Percentiles rank a stretch among this genome's conserved stretches.
Conservation (phyloP, 2,797 vertebrate species). For the Gobionotothen gibberifrons region DNA sequence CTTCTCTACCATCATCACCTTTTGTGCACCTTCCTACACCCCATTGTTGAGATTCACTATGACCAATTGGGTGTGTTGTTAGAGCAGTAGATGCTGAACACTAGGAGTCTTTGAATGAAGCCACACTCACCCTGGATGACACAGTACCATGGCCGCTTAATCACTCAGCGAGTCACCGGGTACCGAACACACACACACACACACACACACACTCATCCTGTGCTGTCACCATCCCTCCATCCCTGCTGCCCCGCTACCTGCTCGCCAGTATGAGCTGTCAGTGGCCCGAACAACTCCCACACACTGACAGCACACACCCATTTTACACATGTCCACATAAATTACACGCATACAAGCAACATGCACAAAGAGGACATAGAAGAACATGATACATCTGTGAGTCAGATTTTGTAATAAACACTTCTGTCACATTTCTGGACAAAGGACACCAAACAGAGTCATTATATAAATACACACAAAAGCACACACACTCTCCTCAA, state of each 20-base stretch:
- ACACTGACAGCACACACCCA: constrained; percentile 5
- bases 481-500: neutral
- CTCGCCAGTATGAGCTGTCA: constrained; percentile 35
- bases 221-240: constrained; percentile 22
- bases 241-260: constrained; percentile 57
- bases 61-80: constrained; percentile 38
- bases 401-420: constrained; percentile 12
- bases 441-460: constrained; percentile 6
- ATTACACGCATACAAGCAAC: neutral
- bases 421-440: constrained; percentile 16
- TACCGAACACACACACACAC: constrained; percentile 14
- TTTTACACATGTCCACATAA: constrained; percentile 4
- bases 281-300: constrained; percentile 26
- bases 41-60: constrained; percentile 25
- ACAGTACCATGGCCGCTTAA: constrained; percentile 29
- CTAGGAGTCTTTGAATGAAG: constrained; percentile 25
- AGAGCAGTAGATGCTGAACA: constrained; percentile 23
- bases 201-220: constrained; percentile 21
- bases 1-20: constrained; percentile 18
- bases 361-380: neutral
- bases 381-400: constrained; percentile 3
- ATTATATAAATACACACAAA: neutral
- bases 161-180: constrained; percentile 42
- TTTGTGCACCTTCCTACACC: constrained; percentile 17
- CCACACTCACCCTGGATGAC: constrained; percentile 41